Evolutionary conservation across 1,140 invertebrate genomes (phyloP).

Genomic region (Stegodyphus mimosarum): DNA sequence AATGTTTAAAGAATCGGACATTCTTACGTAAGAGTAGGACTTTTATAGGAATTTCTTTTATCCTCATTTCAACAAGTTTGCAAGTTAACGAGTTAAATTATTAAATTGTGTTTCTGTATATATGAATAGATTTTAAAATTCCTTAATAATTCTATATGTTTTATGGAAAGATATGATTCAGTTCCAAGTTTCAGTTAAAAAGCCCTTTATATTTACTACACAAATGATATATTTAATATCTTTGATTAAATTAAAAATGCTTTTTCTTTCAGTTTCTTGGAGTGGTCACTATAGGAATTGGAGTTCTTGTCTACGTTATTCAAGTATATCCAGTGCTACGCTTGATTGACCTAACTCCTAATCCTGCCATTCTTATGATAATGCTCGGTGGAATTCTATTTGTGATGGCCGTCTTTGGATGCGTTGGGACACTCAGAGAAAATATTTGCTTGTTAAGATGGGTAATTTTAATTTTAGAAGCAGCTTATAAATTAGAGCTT

Average conservation of each 20-base stretch:
- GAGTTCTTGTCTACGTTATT: conserved; percentile 83
- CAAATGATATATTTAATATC: background rate
- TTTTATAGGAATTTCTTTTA: too few species aligned
- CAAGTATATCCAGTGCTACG: conserved; percentile 76
- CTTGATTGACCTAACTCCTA: conserved; percentile 88
- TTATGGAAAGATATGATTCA: too few species aligned
- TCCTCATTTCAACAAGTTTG: too few species aligned
- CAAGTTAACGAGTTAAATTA: too few species aligned
- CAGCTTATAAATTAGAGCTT: too few species aligned
- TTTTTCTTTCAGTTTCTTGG: conserved; percentile 80
- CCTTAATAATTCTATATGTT: too few species aligned
- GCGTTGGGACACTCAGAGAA: conserved; percentile 89
- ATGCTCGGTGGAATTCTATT: conserved; percentile 88
- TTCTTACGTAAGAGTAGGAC: too few species aligned
- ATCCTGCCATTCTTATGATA: conserved; percentile 89
- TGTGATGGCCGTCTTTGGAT: conserved; percentile 89
- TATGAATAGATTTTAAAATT: too few species aligned
- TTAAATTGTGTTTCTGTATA: too few species aligned
- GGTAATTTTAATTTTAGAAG: conserved; percentile 74
- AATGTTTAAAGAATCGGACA: too few species aligned
- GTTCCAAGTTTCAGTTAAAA: too few species aligned
- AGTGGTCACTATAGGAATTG: conserved; percentile 84
- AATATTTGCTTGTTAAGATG: conserved; percentile 92
- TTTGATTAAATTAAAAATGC: background rate
- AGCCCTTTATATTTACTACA: too few species aligned